Evolutionary conservation across 2,113 vertebrate genomes (phyloP), one percentile per base, ranked within the genome.

Genomic region (Etheostoma cragini): DNA sequence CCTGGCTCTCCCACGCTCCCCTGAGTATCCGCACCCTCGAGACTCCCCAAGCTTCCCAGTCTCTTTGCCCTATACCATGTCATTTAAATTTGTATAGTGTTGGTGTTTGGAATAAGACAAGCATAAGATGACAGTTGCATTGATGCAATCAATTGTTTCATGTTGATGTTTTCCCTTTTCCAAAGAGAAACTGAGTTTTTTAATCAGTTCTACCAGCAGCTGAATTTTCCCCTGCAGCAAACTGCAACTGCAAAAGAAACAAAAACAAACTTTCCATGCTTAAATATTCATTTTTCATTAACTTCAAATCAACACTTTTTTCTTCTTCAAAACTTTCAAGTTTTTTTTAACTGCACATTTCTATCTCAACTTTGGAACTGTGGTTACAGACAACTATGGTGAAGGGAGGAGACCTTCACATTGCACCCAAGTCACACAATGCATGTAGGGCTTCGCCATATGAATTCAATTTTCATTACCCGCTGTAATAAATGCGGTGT

Each of bases 381-480:
- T 26, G 11, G 52, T 69, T 83, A 17, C 58, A 84, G 30, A 22
- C 53, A 56, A 64, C 80, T 69, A 45, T 26, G 71, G 73, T 22
- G 64, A 79, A 80, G 83, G 91, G 87, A 85, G 85, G 87, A 93
- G 90, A 89, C 82, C 87, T 75, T 76, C 80, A 46, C 81, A 82
- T 61, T 87, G 80, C 84, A 87, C 84, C 84, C 88, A 78, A 81
- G 89, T 91, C 87, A 88, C 90, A 91, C 89, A 85, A 88, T 82
- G 85, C 87, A 88, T 78, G 77, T 76, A 84, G 85, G 78, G 85
- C 80, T 88, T 54, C 53, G 79, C 81, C 83, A 89, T 89, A 91
- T 88, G 87, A 94, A 94, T 94, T 95, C 89, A 89, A 92, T 95
- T 95, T 94, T 92, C 82, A 94, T 92, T 90, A 94, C 91, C 82